A percentile compares a stretch with the other conserved stretches of the same genome.
Conservation (phyloP, 2,113 vertebrate genomes). For the Ceyx melanurus region DNA sequence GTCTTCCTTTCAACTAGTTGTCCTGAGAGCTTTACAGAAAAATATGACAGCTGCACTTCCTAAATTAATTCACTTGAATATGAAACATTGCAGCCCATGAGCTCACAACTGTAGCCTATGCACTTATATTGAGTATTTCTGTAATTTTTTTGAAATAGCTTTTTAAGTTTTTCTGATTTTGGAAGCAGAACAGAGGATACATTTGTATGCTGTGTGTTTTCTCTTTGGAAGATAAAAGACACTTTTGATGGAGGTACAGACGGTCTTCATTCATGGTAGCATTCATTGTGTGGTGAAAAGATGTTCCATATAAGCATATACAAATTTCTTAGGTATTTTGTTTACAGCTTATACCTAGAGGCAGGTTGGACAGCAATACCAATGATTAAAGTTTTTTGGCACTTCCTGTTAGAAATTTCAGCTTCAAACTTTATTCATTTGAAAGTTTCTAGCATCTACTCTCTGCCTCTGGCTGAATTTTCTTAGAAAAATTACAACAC, state of each 20-base stretch:
- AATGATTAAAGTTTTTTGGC: background rate
- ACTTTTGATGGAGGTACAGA: slow-evolving; percentile 7
- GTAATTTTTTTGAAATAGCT: background rate
- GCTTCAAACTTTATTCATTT: background rate
- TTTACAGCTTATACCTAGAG: background rate
- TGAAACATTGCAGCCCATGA: background rate
- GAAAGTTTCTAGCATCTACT: background rate
- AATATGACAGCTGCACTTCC: background rate
- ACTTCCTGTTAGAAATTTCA: background rate
- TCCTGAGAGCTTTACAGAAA: background rate
- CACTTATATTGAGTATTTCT: background rate
- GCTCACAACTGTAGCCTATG: background rate
- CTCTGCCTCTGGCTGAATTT: background rate
- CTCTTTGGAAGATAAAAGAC: slow-evolving; percentile 31
- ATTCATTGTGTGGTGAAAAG: background rate
- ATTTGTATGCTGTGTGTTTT: slow-evolving; percentile 1
- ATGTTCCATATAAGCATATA: background rate
- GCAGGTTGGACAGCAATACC: background rate
- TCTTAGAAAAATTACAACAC: background rate
- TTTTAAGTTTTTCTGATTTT: background rate
- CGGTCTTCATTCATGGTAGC: background rate
- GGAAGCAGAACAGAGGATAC: slow-evolving; percentile 12
- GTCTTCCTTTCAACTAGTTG: background rate
- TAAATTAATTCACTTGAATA: background rate
- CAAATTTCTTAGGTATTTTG: background rate